Percentiles rank a stretch among this genome's conserved stretches.
phyloP scores from a whole-genome alignment of 1,140 invertebrate species.

The Ditylenchus dipsaci region DNA sequence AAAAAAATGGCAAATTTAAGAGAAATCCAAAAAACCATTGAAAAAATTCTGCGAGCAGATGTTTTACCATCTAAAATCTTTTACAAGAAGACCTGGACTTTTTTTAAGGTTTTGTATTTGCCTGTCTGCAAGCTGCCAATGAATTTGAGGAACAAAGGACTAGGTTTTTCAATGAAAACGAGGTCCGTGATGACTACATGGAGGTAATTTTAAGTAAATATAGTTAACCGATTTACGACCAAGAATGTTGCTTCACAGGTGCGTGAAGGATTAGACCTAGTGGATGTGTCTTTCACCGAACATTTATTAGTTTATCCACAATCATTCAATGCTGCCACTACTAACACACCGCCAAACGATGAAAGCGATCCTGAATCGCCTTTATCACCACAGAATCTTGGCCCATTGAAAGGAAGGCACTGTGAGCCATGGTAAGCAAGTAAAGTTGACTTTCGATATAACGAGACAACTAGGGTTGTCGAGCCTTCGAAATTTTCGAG shows the following conservation, averaged over 20 bases:
- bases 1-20: too few species aligned
- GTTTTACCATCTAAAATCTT: too few species aligned
- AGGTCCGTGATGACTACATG: slow-evolving; percentile 78
- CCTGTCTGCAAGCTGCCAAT: slow-evolving; percentile 72
- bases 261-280: slow-evolving; percentile 73
- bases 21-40: too few species aligned
- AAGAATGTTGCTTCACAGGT: slow-evolving; percentile 35
- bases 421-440: neutral
- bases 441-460: neutral
- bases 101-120: slow-evolving; percentile 70
- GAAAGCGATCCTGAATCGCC: neutral
- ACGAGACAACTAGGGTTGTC: too few species aligned
- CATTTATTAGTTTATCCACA: slow-evolving; percentile 69
- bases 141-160: slow-evolving; percentile 79
- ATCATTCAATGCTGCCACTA: slow-evolving; percentile 60
- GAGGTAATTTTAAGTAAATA: slow-evolving; percentile 65
- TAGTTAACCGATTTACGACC: neutral
- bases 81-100: too few species aligned
- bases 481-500: too few species aligned
- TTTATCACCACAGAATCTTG: neutral
- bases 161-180: slow-evolving; percentile 76
- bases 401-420: neutral
- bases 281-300: slow-evolving; percentile 67
- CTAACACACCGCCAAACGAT: neutral
- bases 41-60: too few species aligned